Evolutionary conservation across 2,888 invertebrate species (phyloP), one percentile per base, ranked within the genome.

Genomic region (Eustalomyia histrio): DNA sequence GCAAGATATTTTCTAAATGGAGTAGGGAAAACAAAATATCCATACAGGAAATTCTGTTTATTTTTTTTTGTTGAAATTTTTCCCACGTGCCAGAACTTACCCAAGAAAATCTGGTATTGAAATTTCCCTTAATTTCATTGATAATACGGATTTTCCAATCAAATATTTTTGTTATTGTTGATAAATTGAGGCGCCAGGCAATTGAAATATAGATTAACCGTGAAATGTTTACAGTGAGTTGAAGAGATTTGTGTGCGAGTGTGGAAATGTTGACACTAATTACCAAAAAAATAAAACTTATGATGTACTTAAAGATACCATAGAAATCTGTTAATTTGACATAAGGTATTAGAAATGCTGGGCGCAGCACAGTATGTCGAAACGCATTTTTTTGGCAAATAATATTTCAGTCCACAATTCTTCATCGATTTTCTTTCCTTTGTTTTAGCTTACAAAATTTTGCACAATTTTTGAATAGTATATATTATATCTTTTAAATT

Each of bases 21-120:
- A 55, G 17, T 53, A 61, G 63, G 58, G 47, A 76, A 78, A 61
- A 52, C 53, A 14, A 16, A n/a, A 21, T 14, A 35, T 75, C n/a
- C 16, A 33, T 50, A 72, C 67, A 53, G 58, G 76, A 80, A 75
- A 78, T 72, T 83, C 75, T 61, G 17, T 71, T 61, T 63, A 52
- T 21, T 16, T 50, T 76, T 63, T 50, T 35, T 35, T 21, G 4
- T 2, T 35, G n/a, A 9, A 3, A 55, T 39, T 61, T 76, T 75
- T 72, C 58, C 52, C 76, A 76, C 50, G 52, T 53, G 53, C 33
- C 35, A 24, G 35, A 52, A 47, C 17, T 68, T 61, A 9, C 8
- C 35, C 16, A 64, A 12, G 18, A 9, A 72, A 72, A 67, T 63
- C 14, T 65, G 68, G 47, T 68, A 63, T 57, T 43, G 29, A 64